Evolutionary conservation across 2,797 vertebrate genomes (phyloP).

Genomic region (Oreortyx pictus): DNA sequence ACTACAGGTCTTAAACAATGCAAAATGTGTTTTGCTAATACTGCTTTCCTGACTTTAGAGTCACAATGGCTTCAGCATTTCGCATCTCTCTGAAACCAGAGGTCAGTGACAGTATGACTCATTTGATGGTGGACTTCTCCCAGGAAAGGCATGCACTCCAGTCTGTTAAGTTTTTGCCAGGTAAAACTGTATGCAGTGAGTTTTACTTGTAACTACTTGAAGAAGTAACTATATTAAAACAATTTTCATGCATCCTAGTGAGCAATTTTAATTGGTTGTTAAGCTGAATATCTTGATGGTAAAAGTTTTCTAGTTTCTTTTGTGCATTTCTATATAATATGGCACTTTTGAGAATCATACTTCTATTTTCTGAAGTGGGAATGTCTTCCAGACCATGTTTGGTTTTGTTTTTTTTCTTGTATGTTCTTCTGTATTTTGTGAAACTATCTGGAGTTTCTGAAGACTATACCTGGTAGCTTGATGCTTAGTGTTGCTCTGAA

Average conservation of each 20-base stretch:
- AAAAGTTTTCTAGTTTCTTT: not conserved
- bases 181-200: conserved; percentile 70
- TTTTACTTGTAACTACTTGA: not conserved
- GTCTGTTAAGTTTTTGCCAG: conserved; percentile 89
- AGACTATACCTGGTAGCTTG: not conserved
- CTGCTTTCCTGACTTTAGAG: conserved; percentile 79
- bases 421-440: not conserved
- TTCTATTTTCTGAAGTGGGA: not conserved
- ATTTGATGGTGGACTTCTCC: conserved; percentile 91
- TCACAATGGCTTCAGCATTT: conserved; percentile 93
- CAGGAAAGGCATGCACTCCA: conserved; percentile 87
- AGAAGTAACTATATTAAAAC: not conserved
- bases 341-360: not conserved
- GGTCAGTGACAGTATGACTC: conserved; percentile 90
- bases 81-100: conserved; percentile 88
- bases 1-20: not conserved
- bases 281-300: not conserved
- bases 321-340: not conserved
- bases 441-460: not conserved
- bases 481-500: not conserved
- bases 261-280: not conserved
- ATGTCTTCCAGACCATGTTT: rapidly evolving
- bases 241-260: not conserved
- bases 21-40: not conserved
- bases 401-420: not conserved